These are phyloP conservation scores for Periophthalmodon schlosseri DNA, from an alignment of 2,113 vertebrate species.

Conservation along the genomic window DNA sequence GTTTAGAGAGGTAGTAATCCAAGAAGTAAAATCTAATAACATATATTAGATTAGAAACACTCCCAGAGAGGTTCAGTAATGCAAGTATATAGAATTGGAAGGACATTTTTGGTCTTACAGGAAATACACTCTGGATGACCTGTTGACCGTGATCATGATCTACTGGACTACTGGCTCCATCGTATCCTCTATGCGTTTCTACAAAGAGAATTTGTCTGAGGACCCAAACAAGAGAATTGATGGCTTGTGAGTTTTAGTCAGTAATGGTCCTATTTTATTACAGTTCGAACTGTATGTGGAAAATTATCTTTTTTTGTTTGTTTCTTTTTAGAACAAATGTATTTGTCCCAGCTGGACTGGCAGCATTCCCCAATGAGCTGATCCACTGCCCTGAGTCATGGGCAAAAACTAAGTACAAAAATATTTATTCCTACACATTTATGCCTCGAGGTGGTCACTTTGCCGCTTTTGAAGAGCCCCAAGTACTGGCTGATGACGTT, in stretches of 20 bases:
- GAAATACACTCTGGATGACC: conserved; percentile 85
- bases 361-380: conserved; percentile 82
- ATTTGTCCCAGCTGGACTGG: conserved; percentile 81
- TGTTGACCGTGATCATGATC: conserved; percentile 88
- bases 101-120: conserved; percentile 56
- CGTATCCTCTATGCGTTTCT: conserved; percentile 85
- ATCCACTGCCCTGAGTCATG: conserved; percentile 74
- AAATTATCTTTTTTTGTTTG: not conserved
- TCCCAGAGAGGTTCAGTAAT: not conserved
- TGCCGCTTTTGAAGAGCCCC: conserved; percentile 85
- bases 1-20: conserved; percentile 80
- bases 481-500: conserved; percentile 81
- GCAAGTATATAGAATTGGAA: no score
- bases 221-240: conserved; percentile 33
- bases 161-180: conserved; percentile 88
- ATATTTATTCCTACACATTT: conserved; percentile 80
- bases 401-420: conserved; percentile 71
- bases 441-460: conserved; percentile 87
- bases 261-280: not conserved
- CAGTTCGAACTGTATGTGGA: not conserved
- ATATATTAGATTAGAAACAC: not conserved
- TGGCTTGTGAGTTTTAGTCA: conserved; percentile 63
- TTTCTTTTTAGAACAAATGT: conserved; percentile 69
- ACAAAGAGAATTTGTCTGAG: conserved; percentile 82
- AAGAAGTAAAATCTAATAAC: not conserved